A percentile compares a stretch with the other conserved stretches of the same genome.
phyloP scores from a whole-genome alignment of 2,113 vertebrate genomes.

The Ovis canadensis region DNA sequence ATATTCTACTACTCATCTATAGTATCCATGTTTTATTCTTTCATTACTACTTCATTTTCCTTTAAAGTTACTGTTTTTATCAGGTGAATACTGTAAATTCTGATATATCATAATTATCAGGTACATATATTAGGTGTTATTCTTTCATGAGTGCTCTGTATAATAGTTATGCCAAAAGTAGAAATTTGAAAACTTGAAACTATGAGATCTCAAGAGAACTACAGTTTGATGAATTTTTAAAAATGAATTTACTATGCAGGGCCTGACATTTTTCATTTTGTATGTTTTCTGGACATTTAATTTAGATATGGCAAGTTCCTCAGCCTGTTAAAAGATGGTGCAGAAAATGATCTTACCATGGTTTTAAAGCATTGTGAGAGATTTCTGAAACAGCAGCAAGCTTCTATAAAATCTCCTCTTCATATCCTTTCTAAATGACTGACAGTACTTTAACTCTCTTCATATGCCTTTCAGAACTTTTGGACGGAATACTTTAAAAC shows the following conservation, averaged over 20 bases:
- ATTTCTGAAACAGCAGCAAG: slow-evolving; percentile 86
- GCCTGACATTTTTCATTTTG: not conserved
- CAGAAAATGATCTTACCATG: slow-evolving; percentile 79
- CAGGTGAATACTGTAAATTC: not conserved
- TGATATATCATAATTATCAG: not conserved
- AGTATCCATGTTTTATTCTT: not conserved
- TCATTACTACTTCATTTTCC: not conserved
- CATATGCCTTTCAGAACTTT: not conserved
- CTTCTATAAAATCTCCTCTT: slow-evolving; percentile 78
- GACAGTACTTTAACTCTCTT: not conserved
- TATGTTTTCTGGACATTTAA: slow-evolving; percentile 36
- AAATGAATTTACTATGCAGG: not conserved
- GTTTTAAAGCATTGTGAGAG: slow-evolving; percentile 85
- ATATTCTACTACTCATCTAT: not conserved
- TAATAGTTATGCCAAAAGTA: not conserved
- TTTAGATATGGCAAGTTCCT: slow-evolving; percentile 89
- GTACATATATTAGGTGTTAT: not conserved
- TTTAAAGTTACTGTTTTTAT: not conserved
- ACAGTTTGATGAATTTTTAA: not conserved
- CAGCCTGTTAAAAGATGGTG: slow-evolving; percentile 81
- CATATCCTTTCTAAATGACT: slow-evolving; percentile 86
- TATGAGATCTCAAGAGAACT: not conserved
- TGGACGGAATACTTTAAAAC: not conserved
- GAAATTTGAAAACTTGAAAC: not conserved
- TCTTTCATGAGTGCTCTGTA: not conserved